Conservation (phyloP, 2,113 vertebrate species). For the Ivindomyrus marchei region DNA sequence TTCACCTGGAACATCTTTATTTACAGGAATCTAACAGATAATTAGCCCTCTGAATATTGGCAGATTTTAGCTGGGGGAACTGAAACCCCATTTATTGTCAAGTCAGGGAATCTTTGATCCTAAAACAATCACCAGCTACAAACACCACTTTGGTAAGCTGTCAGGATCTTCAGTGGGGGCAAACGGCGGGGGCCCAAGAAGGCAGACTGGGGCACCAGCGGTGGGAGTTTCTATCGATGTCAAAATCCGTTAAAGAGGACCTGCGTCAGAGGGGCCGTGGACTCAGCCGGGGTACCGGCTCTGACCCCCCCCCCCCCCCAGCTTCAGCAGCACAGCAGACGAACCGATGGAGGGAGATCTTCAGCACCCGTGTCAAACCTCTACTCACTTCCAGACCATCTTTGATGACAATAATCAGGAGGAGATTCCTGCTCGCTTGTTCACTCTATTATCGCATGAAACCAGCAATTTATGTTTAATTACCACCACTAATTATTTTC, state of each 20-base stretch:
- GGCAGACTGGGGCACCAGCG: constrained; percentile 23
- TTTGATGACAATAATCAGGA: not conserved
- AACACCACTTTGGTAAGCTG: not conserved
- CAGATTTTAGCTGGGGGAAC: not conserved
- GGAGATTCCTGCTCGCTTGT: not conserved
- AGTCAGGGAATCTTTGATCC: not conserved
- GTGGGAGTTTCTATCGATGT: constrained; percentile 43
- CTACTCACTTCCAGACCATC: not conserved
- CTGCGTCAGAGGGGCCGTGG: constrained; percentile 17
- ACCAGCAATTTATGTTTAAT: not conserved
- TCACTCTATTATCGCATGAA: not conserved
- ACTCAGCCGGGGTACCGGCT: not conserved
- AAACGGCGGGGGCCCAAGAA: not conserved
- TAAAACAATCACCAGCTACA: not conserved
- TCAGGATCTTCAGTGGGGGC: not conserved
- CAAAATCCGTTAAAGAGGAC: constrained; percentile 37
- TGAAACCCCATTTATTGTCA: not conserved
- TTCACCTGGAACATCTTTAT: not conserved
- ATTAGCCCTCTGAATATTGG: not conserved
- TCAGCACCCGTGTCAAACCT: not conserved
- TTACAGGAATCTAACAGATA: not conserved
- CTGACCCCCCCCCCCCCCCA: not conserved
- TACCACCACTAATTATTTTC: not conserved
- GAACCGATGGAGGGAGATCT: not conserved
- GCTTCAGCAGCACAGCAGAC: not conserved